Evolutionary conservation across 2,797 vertebrate species (phyloP), one percentile per base, ranked within the genome.

Genomic region (Neosilurus hyrtlii): DNA sequence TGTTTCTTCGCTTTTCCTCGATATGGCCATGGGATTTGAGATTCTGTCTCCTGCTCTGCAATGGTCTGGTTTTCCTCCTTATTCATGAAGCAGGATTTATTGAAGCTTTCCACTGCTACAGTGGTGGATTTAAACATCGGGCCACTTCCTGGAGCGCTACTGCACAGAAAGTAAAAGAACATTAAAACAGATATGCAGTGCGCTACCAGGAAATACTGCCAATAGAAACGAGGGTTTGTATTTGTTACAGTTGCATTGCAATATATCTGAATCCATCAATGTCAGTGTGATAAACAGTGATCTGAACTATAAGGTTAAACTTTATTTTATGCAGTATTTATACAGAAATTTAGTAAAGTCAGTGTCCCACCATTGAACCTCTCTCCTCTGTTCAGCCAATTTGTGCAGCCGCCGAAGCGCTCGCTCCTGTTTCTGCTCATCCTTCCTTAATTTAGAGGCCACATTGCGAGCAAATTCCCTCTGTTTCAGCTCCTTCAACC

Each of bases 121-220:
- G 97, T 99, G 5, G 98, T 99, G 87, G 97, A 98, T 88, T 96
- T 96, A 92, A 99, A 99, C 98, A 97, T 99, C 15, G 98, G 98
- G 0, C 98, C 98, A 0, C 97, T 98, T 87, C 98, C 98, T 26
- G 97, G 96, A 90, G 97, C 97, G 9, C 97, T 99, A 88, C 57
- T 90, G 26, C 30, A 71, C 26, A 83, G 52, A 82, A 52, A 83
- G 65, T 56, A 82, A 59, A 73, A 67, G 16, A 81, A 82, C 0
- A 82, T 35, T 52, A 30, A 81, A 76, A 75, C 43, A 18, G 56
- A 35, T 75, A 71, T 15, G 24, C 43, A 73, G 4, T 35, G 22
- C 14, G 26, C 51, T 54, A 18, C 18, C 30, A n/a, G n/a, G 37
- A 49, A 22, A 77, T 9, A 10, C 15, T 9, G 18, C 62, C 26